A percentile compares a stretch with the other conserved stretches of the same genome.
phyloP scores from a whole-genome alignment of 1,140 invertebrate species.

The Amyelois transitella region DNA sequence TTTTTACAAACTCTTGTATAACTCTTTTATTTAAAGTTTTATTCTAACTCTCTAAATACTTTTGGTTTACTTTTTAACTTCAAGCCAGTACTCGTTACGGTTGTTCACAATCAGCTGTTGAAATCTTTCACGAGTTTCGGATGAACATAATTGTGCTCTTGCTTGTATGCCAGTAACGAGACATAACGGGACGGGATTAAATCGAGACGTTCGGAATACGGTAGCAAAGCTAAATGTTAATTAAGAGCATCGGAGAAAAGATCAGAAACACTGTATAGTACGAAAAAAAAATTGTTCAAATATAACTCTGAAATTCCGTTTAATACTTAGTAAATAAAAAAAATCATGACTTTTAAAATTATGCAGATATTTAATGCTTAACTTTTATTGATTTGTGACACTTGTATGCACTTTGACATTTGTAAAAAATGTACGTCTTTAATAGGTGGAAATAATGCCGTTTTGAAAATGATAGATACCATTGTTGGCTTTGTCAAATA shows the following conservation, averaged over 20 bases:
- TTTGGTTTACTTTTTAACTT: neutral
- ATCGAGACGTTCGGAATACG: constrained; percentile 43
- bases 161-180: constrained; percentile 44
- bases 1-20: no score
- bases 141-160: constrained; percentile 32
- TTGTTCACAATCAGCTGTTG: neutral
- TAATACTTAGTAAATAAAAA: neutral
- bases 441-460: no score
- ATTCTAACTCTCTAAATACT: neutral
- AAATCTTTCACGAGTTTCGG: constrained; percentile 11
- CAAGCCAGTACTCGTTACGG: neutral
- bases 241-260: constrained; percentile 52
- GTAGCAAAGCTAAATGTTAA: constrained; percentile 61
- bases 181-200: constrained; percentile 54
- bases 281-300: neutral
- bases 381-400: no score
- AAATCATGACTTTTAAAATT: no score
- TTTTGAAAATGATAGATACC: no score
- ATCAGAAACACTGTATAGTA: constrained; percentile 30
- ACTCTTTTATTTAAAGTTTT: no score
- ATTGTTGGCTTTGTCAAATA: no score
- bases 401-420: no score
- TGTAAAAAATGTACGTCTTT: no score
- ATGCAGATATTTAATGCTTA: no score
- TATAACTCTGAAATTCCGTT: neutral